phyloP scores from a whole-genome alignment of 2,888 invertebrate genomes.

The Dione juno region DNA sequence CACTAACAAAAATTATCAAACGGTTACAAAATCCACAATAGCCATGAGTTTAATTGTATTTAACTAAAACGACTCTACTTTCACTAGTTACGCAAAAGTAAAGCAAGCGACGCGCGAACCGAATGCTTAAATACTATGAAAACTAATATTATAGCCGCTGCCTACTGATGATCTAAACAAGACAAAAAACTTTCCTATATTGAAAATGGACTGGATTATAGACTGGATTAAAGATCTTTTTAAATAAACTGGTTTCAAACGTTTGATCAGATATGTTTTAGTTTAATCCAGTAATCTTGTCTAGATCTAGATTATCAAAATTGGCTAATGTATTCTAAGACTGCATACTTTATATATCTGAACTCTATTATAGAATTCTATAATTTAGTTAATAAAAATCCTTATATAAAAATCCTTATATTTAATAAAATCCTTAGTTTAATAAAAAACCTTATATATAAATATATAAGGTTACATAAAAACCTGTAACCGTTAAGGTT shows the following conservation, averaged over 20 bases:
- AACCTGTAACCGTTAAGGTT: neutral
- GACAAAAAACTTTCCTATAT: constrained; percentile 10
- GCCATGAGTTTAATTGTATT: constrained; percentile 33
- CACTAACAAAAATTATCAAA: constrained; percentile 1
- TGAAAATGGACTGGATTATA: neutral
- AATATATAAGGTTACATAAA: neutral
- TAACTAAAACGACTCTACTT: constrained; percentile 48
- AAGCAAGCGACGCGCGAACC: constrained; percentile 49
- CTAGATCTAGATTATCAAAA: neutral
- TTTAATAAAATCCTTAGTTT: too few relatives aligned
- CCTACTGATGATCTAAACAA: constrained; percentile 36
- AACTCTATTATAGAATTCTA: too few relatives aligned
- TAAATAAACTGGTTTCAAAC: neutral
- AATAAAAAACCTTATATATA: too few relatives aligned
- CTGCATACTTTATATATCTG: neutral
- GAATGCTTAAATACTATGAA: constrained; percentile 47
- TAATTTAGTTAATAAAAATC: too few relatives aligned
- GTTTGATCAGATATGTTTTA: neutral
- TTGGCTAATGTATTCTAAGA: neutral
- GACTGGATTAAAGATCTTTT: neutral
- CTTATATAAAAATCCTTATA: too few relatives aligned
- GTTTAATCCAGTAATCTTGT: neutral
- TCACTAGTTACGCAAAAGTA: constrained; percentile 65
- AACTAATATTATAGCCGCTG: constrained; percentile 36
- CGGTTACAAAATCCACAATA: constrained; percentile 20